Evolutionary conservation across 2,797 vertebrate species (phyloP).

Genomic region (Aldrovandia affinis): DNA sequence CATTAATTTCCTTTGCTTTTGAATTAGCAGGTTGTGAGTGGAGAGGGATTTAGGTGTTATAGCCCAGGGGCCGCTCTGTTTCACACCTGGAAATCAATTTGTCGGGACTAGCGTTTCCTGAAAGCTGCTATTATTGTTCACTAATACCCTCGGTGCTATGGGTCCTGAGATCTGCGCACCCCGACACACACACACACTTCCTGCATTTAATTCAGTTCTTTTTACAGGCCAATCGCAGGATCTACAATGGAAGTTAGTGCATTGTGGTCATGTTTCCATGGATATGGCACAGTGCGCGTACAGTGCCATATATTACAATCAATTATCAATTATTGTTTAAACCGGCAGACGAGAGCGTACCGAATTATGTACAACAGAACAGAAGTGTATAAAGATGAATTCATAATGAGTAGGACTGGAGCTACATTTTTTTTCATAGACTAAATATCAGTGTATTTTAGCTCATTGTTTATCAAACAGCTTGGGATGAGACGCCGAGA

Average conservation of each 20-base stretch:
- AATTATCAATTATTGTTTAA: not conserved
- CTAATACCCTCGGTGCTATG: constrained; percentile 48
- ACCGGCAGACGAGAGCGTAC: not conserved
- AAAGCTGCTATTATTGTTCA: constrained; percentile 62
- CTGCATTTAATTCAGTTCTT: constrained; percentile 11
- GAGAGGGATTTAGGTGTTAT: constrained; percentile 67
- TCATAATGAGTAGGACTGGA: too few relatives aligned
- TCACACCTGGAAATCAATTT: constrained; percentile 79
- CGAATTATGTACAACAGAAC: not conserved
- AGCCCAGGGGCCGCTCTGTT: constrained; percentile 62
- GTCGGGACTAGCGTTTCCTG: constrained; percentile 60
- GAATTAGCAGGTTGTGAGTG: constrained; percentile 61
- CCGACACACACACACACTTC: constrained; percentile 13
- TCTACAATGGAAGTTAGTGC: constrained; percentile 1
- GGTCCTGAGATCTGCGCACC: constrained; percentile 43
- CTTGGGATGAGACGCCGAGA: not conserved
- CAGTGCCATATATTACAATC: not conserved
- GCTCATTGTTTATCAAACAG: not conserved
- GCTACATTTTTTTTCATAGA: not conserved
- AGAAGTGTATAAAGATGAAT: not conserved
- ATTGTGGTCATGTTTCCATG: constrained; percentile 14
- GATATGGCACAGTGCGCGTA: not conserved
- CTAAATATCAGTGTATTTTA: not conserved
- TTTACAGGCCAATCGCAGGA: not conserved
- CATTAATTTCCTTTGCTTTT: constrained; percentile 58